These are phyloP conservation scores for Tragopan temminckii DNA, from an alignment of 2,797 vertebrate genomes.

Conservation along the genomic window DNA sequence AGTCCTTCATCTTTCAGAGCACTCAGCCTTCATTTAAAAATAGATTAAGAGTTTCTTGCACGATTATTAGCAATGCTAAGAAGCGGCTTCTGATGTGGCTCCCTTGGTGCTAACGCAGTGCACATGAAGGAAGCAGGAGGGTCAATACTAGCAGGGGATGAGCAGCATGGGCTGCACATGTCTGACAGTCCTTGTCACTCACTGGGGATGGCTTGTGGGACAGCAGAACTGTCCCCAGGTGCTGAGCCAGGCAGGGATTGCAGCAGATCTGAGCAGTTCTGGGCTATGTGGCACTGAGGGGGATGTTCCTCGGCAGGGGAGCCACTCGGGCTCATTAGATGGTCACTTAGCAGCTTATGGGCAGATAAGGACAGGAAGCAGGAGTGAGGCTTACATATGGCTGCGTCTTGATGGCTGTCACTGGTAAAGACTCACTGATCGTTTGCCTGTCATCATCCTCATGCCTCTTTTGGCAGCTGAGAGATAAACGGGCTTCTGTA, in stretches of 20 bases:
- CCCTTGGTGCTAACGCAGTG: neutral
- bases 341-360: fast-evolving
- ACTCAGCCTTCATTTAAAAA: neutral
- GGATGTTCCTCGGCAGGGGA: neutral
- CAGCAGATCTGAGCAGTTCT: neutral
- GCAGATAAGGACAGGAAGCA: neutral
- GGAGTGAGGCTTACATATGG: neutral
- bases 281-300: neutral
- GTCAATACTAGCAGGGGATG: neutral
- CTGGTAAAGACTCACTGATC: constrained; percentile 14
- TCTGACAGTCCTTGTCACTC: neutral
- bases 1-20: neutral
- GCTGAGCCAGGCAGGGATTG: fast-evolving
- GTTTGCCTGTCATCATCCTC: neutral
- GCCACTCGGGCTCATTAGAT: neutral
- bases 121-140: neutral
- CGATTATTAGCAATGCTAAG: neutral
- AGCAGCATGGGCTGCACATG: fast-evolving
- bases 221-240: neutral
- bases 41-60: neutral
- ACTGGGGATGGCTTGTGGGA: fast-evolving
- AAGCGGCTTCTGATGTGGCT: neutral
- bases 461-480: neutral
- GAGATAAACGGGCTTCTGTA: constrained; percentile 31
- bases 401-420: neutral